Evolutionary conservation across 23 tunicate species (phyloP).

Genomic region (Pegea sp.): DNA sequence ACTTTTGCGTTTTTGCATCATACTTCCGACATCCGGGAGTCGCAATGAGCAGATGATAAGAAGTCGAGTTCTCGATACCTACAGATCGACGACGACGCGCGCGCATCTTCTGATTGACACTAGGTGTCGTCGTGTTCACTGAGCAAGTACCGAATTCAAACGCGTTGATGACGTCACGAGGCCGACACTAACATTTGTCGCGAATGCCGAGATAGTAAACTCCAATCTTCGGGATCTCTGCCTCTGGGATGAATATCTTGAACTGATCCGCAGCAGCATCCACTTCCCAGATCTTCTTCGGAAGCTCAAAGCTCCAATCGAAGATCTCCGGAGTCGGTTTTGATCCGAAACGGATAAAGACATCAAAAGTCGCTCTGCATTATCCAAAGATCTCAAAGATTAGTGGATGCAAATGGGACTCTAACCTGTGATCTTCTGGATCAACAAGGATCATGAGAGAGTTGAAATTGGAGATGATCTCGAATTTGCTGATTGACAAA

Average conservation of each 20-base stretch:
- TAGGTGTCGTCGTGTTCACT: conserved; percentile 13
- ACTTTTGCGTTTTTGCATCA: conserved; percentile 38
- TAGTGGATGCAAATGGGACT: not conserved
- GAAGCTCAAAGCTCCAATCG: conserved; percentile 66
- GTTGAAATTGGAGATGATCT: conserved; percentile 52
- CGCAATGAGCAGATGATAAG: conserved; percentile 70
- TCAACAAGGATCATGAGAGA: conserved; percentile 67
- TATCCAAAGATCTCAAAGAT: not conserved
- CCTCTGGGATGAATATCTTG: conserved; percentile 80
- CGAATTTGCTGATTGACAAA: conserved; percentile 79
- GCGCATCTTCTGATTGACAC: conserved; percentile 4
- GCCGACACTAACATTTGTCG: conserved; percentile 30
- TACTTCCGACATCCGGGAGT: conserved; percentile 95
- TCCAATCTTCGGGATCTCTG: conserved; percentile 23
- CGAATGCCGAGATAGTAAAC: conserved; percentile 57
- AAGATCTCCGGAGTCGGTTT: conserved; percentile 50
- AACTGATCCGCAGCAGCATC: conserved; percentile 37
- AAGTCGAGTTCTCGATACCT: conserved; percentile 34
- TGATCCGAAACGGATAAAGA: conserved; percentile 21
- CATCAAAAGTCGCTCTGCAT: conserved; percentile 58
- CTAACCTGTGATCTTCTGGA: conserved; percentile 63
- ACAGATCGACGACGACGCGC: conserved; percentile 64
- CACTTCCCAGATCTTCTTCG: conserved; percentile 71
- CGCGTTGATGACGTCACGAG: not conserved
- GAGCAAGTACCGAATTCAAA: not conserved